Evolutionary conservation across 2,888 invertebrate genomes (phyloP).

Genomic region (Phoenoteleia sp.): DNA sequence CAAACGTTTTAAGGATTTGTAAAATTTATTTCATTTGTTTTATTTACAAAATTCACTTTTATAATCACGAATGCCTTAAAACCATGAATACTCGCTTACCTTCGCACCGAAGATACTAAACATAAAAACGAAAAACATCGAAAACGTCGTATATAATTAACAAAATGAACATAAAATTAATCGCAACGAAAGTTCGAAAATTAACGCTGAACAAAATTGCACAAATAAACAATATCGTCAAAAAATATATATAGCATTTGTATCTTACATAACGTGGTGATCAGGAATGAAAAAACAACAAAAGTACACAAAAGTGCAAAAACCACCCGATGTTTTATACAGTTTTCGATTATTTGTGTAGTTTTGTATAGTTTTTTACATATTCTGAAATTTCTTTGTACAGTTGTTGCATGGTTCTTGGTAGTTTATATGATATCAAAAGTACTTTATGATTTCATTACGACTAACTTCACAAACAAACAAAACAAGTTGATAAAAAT

Average conservation of each 20-base stretch:
- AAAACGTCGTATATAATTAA: constrained; percentile 9
- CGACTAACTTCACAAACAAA: constrained; percentile 50
- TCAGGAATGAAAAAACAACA: constrained; percentile 47
- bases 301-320: constrained; percentile 59
- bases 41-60: constrained; percentile 66
- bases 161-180: constrained; percentile 19
- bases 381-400: constrained; percentile 60
- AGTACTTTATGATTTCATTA: constrained; percentile 60
- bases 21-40: constrained; percentile 68
- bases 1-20: constrained; percentile 61
- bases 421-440: constrained; percentile 64
- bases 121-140: not conserved
- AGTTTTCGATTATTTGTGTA: constrained; percentile 54
- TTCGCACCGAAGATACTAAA: constrained; percentile 46
- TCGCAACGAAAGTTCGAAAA: constrained; percentile 21
- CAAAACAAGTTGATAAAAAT: constrained; percentile 57
- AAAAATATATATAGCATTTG: constrained; percentile 48
- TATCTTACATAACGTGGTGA: constrained; percentile 36
- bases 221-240: constrained; percentile 34
- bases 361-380: constrained; percentile 52
- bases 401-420: constrained; percentile 56
- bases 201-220: not conserved
- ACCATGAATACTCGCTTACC: constrained; percentile 49
- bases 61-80: constrained; percentile 64
- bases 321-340: constrained; percentile 9